A percentile compares a stretch with the other conserved stretches of the same genome.
Evolutionary conservation across 2,888 invertebrate genomes (phyloP).

Genomic region (Xanthorhoe spadicearia): DNA sequence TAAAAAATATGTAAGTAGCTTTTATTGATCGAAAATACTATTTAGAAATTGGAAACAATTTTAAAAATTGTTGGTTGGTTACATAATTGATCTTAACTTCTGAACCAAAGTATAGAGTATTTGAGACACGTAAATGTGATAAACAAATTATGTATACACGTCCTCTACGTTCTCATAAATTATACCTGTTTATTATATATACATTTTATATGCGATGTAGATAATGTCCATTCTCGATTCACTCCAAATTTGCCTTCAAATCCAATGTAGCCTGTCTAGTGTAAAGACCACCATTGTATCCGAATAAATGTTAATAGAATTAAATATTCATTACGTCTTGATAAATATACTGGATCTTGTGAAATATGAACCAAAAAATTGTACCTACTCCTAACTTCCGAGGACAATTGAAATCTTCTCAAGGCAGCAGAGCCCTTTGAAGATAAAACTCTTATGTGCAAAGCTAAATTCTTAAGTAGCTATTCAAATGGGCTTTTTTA

Average conservation of each 20-base stretch:
- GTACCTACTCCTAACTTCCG: background rate
- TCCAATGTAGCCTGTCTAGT: constrained; percentile 7
- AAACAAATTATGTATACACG: constrained; percentile 36
- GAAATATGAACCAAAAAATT: background rate
- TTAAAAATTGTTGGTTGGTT: too few relatives aligned
- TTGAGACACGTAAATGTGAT: constrained; percentile 38
- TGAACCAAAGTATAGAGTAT: constrained; percentile 31
- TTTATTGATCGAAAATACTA: too few relatives aligned
- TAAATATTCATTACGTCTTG: background rate
- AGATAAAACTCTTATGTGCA: background rate
- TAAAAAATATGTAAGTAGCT: too few relatives aligned
- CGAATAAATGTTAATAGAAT: constrained; percentile 7
- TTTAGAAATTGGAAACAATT: too few relatives aligned
- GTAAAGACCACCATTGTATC: constrained; percentile 14
- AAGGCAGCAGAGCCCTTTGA: background rate
- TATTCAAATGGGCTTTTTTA: background rate
- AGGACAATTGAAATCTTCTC: background rate
- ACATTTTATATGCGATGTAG: constrained; percentile 10
- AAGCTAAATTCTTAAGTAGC: constrained; percentile 1
- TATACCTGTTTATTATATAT: constrained; percentile 11
- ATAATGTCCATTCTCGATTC: constrained; percentile 11
- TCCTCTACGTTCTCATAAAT: constrained; percentile 26
- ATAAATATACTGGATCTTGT: background rate
- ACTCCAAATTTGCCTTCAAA: constrained; percentile 14
- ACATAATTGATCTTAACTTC: too few relatives aligned